Base-by-base conservation (phyloP, 2,113 vertebrate species). In the Tupaia tana region DNA sequence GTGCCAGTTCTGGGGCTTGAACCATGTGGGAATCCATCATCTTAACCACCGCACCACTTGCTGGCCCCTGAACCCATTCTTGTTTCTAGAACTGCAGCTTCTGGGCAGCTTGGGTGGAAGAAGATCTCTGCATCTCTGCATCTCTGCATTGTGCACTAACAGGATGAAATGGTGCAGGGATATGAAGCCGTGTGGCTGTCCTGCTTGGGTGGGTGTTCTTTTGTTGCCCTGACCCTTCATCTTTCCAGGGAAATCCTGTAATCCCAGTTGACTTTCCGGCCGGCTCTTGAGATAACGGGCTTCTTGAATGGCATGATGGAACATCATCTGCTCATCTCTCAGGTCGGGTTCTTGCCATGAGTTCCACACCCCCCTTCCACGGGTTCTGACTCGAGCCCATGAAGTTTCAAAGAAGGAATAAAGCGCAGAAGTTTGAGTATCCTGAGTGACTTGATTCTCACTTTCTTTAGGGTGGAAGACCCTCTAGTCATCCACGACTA, bases 201-300 rank as follows among this genome's bases (percentile, higher is more conserved):
- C 13, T 10, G 85, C 18, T 1, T 6, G 13, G 18, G 9, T 43
- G 43, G 43, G 43, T 43, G 43, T 43, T 6, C 34, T 31, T 24
- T 11, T 15, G 1, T 12, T 0, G 2, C 12, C 34, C 27, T 73
- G 2, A 0, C 16, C 5, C 29, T 54, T 25, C 19, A 7, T 14
- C 34, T 34, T 29, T 15, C 6, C 31, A 5, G 18, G 29, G 59
- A 88, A 97, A 96, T 95, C 56, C 59, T 91, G 97, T 97, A 97
- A 98, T 98, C 90, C 96, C 19, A 95, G 84, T 70, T 91, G 97
- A 52, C 63, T 96, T 69, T 86, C 20, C 95, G 77, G 31, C 75
- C 64, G 75, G 25, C 9, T 15, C 91, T 97, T 95, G n/a, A 94
- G 96, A 97, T 0, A 19, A 96, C n/a, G 93, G 16, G 19, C 43